Percentiles rank a stretch among this genome's conserved stretches.
Evolutionary conservation across 2,113 vertebrate species (phyloP).

Genomic region (Phocoena sinus): DNA sequence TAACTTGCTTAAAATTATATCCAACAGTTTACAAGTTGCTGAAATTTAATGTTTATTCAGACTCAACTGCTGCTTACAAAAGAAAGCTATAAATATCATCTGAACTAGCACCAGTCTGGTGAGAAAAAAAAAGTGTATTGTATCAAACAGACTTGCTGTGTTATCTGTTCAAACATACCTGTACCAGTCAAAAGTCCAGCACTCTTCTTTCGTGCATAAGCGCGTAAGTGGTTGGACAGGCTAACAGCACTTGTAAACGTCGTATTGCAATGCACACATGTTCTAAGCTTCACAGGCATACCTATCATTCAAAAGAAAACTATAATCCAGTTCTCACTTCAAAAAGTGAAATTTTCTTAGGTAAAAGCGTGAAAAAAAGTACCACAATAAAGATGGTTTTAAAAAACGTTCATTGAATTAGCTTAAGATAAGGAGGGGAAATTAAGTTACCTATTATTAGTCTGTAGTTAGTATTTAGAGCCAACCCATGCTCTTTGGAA

Average conservation of each 20-base stretch:
- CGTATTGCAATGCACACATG: slow-evolving; percentile 94
- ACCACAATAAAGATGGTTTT: slow-evolving; percentile 82
- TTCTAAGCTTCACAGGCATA: slow-evolving; percentile 88
- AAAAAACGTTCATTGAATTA: slow-evolving; percentile 79
- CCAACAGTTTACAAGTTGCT: slow-evolving; percentile 79
- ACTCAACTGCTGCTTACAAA: slow-evolving; percentile 72
- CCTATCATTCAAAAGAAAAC: slow-evolving; percentile 89
- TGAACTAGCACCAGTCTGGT: slow-evolving; percentile 82
- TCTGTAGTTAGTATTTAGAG: slow-evolving; percentile 76
- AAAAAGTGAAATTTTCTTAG: slow-evolving; percentile 83
- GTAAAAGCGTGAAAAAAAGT: slow-evolving; percentile 80
- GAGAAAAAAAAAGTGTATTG: slow-evolving; percentile 72
- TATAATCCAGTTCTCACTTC: slow-evolving; percentile 87
- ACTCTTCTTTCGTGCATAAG: slow-evolving; percentile 90
- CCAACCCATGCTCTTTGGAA: slow-evolving; percentile 73
- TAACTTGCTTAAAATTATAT: slow-evolving; percentile 47
- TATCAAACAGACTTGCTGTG: slow-evolving; percentile 82
- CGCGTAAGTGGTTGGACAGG: slow-evolving; percentile 91
- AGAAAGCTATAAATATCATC: slow-evolving; percentile 75
- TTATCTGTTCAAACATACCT: slow-evolving; percentile 86
- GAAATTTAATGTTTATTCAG: slow-evolving; percentile 74
- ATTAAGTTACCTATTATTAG: slow-evolving; percentile 74
- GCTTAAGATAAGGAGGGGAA: slow-evolving; percentile 73
- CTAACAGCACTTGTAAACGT: slow-evolving; percentile 96
- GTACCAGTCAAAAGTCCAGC: slow-evolving; percentile 87